Base-by-base conservation (phyloP, 2,113 vertebrate genomes). In the Cynoglossus semilaevis region DNA sequence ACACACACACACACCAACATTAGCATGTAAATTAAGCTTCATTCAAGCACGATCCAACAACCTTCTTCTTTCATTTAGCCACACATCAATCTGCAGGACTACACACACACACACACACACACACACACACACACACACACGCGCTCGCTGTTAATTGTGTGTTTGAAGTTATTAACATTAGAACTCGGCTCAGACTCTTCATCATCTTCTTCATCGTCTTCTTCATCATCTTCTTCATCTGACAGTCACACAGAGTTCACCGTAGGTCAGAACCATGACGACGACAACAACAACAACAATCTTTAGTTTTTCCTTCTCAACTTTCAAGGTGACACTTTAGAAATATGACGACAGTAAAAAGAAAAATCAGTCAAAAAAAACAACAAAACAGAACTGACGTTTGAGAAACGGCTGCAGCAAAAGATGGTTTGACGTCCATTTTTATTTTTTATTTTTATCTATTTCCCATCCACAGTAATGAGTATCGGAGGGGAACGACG, bases 1-100 rank as follows among this genome's bases (percentile, higher is more conserved):
- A 53, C 49, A 67, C 48, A 51, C 10, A 40, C 55, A 59, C 46
- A 65, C 15, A 48, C 14, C n/a, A n/a, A 62, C 49, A 87, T 87
- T 90, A 87, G 86, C 86, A 90, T 90, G 85, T 83, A 90, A 89
- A 89, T 89, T 85, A 86, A 83, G 83, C 74, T 80, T 82, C 78
- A 81, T 85, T 85, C 85, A 86, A 84, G 78, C 82, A 67, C 72
- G 64, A 69, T 76, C 52, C 64, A 64, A 61, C 69, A 81, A 74
- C 79, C 77, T 82, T 89, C 87, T 53, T 76, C 70, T 87, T 84
- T 90, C 72, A 84, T 89, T 89, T 88, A 78, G 84, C 55, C 38
- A 84, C 53, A 79, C 75, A 83, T 89, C 82, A 86, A 87, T 86
- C 82, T 56, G 70, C 61, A 64, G 38, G 57, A 72, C 46, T 47